Evolutionary conservation across 2,113 vertebrate species (phyloP), one percentile per base, ranked within the genome.

Genomic region (Mellivora capensis): DNA sequence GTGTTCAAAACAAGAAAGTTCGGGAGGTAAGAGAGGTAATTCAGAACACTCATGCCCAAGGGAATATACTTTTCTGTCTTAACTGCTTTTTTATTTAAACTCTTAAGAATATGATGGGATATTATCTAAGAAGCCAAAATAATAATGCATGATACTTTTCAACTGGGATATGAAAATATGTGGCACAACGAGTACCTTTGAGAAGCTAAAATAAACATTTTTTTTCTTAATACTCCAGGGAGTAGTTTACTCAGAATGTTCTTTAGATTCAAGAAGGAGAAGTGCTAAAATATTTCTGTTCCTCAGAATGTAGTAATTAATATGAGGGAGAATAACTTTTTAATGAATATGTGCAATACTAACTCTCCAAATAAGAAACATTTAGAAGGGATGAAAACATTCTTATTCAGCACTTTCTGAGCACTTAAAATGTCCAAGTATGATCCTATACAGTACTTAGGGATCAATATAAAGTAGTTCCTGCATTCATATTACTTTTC

Each of bases 211-310:
- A 18, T 57, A 71, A 93, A 29, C 10, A 4, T 27, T 44, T 61
- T 67, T 42, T 79, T 6, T n/a, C 2, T 59, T 82, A 44, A 21
- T 47, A 39, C 9, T 12, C 9, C 0, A 27, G 7, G 2, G 31
- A 72, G 17, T 61, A 42, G n/a, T 49, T 95, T 44, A 82, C 11
- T 72, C 23, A n/a, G 12, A 49, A 14, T 54, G 4, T 8, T 18
- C 93, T 95, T 90, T 93, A 62, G 52, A 92, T 44, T 96, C n/a
- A 90, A 74, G 80, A 84, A 7, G 31, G 9, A 85, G n/a, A 81
- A 44, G 21, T 61, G 62, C 15, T 67, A 54, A 83, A 69, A 29
- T 59, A 67, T 49, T 83, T 93, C 12, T 86, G 7, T 59, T 79
- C 52, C 39, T 94, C 52, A 42, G 21, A 91, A 52, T 76, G 14